These are phyloP conservation scores for Ips typographus DNA, from an alignment of 1,140 invertebrate genomes.

Conservation along the genomic window DNA sequence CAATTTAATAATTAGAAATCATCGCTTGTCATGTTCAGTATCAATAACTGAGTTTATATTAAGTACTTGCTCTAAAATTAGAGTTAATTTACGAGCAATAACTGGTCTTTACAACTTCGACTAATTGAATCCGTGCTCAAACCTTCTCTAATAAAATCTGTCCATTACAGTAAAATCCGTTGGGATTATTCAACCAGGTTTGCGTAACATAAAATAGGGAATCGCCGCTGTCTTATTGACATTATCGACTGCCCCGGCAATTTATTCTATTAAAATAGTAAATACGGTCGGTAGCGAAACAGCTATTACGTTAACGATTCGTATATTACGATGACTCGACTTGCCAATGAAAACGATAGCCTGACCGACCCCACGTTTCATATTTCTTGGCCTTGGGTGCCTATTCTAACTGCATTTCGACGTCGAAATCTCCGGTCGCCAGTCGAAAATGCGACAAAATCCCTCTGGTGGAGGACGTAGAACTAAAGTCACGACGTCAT, in stretches of 20 bases:
- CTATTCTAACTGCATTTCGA: too few relatives aligned
- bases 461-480: too few relatives aligned
- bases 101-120: not conserved
- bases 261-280: too few relatives aligned
- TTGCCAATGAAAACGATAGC: not conserved
- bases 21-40: not conserved
- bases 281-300: not conserved
- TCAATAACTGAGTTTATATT: slow-evolving; percentile 1
- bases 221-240: not conserved
- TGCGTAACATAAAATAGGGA: not conserved
- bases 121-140: slow-evolving; percentile 1
- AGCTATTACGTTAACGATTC: not conserved
- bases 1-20: too few relatives aligned
- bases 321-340: slow-evolving; percentile 1
- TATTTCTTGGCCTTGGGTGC: not conserved
- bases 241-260: too few relatives aligned
- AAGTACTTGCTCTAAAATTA: not conserved
- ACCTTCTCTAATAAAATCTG: slow-evolving; percentile 2
- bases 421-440: too few relatives aligned
- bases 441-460: too few relatives aligned
- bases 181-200: not conserved
- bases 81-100: slow-evolving; percentile 2
- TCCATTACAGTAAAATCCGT: not conserved
- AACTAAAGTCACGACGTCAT: too few relatives aligned
- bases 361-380: slow-evolving; percentile 3